Evolutionary conservation across 1,140 invertebrate species (phyloP).

Genomic region (Hesperophylax magnus): DNA sequence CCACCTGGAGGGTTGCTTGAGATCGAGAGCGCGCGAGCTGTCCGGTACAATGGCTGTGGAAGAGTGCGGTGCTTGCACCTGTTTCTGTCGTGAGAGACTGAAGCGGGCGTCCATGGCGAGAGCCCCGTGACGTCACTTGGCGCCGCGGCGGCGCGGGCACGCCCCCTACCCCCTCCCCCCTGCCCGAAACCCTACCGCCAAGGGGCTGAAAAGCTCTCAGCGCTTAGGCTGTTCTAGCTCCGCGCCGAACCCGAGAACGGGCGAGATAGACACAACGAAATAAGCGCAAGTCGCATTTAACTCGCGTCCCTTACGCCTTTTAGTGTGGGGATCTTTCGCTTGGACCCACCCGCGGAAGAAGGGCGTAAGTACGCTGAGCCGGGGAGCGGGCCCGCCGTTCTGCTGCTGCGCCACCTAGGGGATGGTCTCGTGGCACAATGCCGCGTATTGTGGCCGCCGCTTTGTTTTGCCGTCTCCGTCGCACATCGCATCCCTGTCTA

Average conservation of each 20-base stretch:
- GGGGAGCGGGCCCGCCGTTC: background rate
- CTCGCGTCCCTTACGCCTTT: conserved; percentile 65
- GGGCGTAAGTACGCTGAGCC: background rate
- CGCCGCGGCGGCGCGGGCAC: conserved; percentile 52
- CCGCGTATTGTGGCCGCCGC: conserved; percentile 53
- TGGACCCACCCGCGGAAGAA: background rate
- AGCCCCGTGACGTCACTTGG: background rate
- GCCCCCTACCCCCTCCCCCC: conserved; percentile 62
- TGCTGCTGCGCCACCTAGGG: conserved; percentile 14
- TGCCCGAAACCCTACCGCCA: conserved; percentile 56
- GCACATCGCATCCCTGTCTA: conserved; percentile 57
- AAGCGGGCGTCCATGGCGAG: conserved; percentile 23
- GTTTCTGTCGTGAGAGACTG: conserved; percentile 47
- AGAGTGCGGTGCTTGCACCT: conserved; percentile 43
- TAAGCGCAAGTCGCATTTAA: background rate
- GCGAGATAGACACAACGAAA: background rate
- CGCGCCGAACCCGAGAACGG: background rate
- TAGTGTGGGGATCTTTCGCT: background rate
- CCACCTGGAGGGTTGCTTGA: background rate
- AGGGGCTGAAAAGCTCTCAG: conserved; percentile 60
- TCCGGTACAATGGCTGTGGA: conserved; percentile 8
- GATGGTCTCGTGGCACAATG: conserved; percentile 49
- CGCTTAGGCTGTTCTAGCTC: conserved; percentile 59
- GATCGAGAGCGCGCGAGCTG: conserved; percentile 15
- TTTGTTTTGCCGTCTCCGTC: conserved; percentile 52